A percentile compares a stretch with the other conserved stretches of the same genome.
phyloP scores from a whole-genome alignment of 2,113 vertebrate genomes.

The Brachionichthys hirsutus region DNA sequence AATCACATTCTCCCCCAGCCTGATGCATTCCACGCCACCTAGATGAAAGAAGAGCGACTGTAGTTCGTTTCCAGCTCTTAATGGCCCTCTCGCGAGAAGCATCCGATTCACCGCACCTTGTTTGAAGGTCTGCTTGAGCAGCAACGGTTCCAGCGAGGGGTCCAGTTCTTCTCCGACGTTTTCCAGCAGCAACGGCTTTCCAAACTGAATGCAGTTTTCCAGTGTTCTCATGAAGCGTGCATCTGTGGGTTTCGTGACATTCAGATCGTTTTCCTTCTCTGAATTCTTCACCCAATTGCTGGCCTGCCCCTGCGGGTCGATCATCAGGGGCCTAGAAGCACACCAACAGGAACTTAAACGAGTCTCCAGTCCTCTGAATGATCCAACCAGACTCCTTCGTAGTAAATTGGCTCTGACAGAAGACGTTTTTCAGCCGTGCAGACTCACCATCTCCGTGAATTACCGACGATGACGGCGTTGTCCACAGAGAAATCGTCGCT shows the following conservation, averaged over 20 bases:
- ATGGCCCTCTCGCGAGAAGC: no score
- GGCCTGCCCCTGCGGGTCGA: constrained; percentile 93
- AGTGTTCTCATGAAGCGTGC: constrained; percentile 82
- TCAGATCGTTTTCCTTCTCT: constrained; percentile 87
- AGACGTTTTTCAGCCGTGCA: no score
- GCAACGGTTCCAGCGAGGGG: constrained; percentile 86
- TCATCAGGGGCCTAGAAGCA: constrained; percentile 82
- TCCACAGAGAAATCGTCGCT: constrained; percentile 91
- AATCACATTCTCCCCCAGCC: constrained; percentile 89
- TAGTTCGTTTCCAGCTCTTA: no score
- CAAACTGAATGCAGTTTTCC: constrained; percentile 88
- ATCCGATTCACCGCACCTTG: constrained; percentile 74
- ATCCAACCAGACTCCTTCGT: no score
- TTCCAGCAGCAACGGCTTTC: constrained; percentile 88
- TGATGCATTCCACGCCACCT: constrained; percentile 82
- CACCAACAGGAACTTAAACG: no score
- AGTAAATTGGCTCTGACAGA: no score
- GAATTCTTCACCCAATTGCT: constrained; percentile 96
- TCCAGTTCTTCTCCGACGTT: constrained; percentile 90
- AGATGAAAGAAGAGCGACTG: no score
- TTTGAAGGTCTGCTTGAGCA: constrained; percentile 90
- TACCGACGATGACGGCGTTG: constrained; percentile 91
- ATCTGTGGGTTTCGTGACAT: constrained; percentile 87
- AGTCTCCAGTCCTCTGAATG: no score
- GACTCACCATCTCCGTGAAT: constrained; percentile 82